A percentile compares a stretch with the other conserved stretches of the same genome.
Evolutionary conservation across 2,797 vertebrate species (phyloP).

Genomic region (Euphonia xanthogaster): DNA sequence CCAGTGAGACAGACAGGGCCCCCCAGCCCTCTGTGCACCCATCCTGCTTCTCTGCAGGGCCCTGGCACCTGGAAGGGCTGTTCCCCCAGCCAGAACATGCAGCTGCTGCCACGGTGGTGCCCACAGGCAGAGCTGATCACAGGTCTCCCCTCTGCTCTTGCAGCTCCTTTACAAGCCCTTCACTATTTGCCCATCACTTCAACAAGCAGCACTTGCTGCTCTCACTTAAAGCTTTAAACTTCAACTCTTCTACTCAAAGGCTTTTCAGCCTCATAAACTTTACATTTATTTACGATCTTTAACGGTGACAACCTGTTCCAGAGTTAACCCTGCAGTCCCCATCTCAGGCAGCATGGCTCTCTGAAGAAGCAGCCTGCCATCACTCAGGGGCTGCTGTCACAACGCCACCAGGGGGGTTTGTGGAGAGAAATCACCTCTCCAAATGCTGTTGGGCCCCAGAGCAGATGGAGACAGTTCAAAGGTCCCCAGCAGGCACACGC

Average conservation of each 20-base stretch:
- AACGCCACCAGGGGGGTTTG: neutral
- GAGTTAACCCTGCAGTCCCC: neutral
- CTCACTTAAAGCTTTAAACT: neutral
- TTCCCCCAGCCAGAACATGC: neutral
- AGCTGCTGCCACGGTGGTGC: neutral
- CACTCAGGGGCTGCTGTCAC: neutral
- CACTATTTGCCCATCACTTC: neutral
- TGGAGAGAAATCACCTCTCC: neutral
- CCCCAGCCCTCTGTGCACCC: neutral
- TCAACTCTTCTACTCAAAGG: neutral
- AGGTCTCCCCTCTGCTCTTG: neutral
- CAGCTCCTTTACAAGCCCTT: neutral
- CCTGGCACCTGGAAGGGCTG: neutral
- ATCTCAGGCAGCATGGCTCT: neutral
- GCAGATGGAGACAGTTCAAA: conserved; percentile 48
- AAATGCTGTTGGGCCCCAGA: neutral
- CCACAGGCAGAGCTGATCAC: neutral
- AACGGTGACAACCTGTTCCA: neutral
- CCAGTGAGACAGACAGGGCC: neutral
- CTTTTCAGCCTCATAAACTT: neutral
- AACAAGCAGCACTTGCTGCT: neutral
- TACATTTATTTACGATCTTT: neutral
- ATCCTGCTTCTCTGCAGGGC: neutral
- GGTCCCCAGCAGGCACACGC: conserved; percentile 9
- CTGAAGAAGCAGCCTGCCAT: neutral